These are phyloP conservation scores for Tadarida brasiliensis DNA, from an alignment of 2,797 vertebrate genomes.

Conservation along the genomic window DNA sequence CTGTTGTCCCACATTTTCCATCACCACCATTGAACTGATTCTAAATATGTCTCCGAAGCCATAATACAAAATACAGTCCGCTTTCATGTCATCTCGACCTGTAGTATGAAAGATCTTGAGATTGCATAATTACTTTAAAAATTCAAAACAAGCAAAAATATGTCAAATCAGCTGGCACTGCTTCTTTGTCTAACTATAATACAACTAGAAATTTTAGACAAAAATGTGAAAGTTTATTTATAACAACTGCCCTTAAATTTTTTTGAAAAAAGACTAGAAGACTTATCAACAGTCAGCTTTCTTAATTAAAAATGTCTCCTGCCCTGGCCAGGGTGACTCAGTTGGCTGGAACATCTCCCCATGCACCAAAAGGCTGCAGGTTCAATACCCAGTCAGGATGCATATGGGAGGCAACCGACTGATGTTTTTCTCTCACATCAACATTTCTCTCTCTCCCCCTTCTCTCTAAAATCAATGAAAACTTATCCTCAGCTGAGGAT, in stretches of 20 bases:
- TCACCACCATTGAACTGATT: conserved; percentile 98
- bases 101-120: conserved; percentile 60
- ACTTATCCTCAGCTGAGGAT: neutral
- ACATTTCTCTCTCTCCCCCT: neutral
- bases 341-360: neutral
- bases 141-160: conserved; percentile 49
- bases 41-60: conserved; percentile 97
- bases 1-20: conserved; percentile 98
- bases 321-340: neutral
- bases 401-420: neutral
- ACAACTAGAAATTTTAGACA: conserved; percentile 10
- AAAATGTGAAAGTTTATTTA: neutral
- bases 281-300: neutral
- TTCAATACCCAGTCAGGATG: neutral
- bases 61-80: conserved; percentile 96
- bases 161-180: neutral
- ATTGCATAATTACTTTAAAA: conserved; percentile 6
- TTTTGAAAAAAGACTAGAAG: neutral
- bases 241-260: neutral
- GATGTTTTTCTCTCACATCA: neutral
- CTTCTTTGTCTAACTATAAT: neutral
- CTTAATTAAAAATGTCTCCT: neutral
- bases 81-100: conserved; percentile 94
- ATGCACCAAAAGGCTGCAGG: neutral
- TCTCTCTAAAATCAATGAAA: neutral